Evolutionary conservation across 2,797 vertebrate species (phyloP), one percentile per base, ranked within the genome.

Genomic region (Eulemur mongoz): DNA sequence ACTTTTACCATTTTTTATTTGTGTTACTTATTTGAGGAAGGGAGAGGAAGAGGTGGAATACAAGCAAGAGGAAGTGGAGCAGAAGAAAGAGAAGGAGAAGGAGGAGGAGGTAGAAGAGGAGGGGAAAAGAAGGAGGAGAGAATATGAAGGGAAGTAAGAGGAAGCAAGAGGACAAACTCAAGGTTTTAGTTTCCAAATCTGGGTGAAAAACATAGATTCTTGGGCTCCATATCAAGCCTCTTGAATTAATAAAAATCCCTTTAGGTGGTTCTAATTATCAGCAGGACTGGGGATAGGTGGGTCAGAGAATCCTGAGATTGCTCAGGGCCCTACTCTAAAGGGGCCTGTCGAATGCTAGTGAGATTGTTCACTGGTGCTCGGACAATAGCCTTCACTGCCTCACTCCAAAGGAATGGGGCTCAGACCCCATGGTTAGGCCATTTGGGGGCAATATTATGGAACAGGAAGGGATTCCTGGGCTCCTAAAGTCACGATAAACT

Each of bases 1-100:
- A 32, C 48, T 81, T 95, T 80, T 69, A 57, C 5, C 9, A 4
- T 69, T n/a, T 83, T 95, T 93, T 23, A 63, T 86, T 87, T 73
- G 38, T 83, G 27, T 91, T 57, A 69, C 40, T 92, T 87, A 69
- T 78, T 52, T 94, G 76, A 94, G 82, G 61, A 65, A 69, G 65
- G 40, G 23, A 69, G 89, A 54, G 35, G 43, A n/a, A 48, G 32
- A 14, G 75, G 48, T 14, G 12, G 32, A 50, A 50, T 48, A 72
- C 30, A 43, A 57, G 22, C 67, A 23, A 57, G 52, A 23, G 13
- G 48, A 13, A 38, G 61, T 17, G 15, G 75, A 54, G 22, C 25
- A 61, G 20, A 50, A 57, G 35, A 22, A 45, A 0, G 18, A 40
- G 18, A 40, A 63, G 14, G 40, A 0, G 1, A 14, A 63, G 40